Conservation (phyloP, 2,113 vertebrate genomes). For the Ailuropoda melanoleuca region DNA sequence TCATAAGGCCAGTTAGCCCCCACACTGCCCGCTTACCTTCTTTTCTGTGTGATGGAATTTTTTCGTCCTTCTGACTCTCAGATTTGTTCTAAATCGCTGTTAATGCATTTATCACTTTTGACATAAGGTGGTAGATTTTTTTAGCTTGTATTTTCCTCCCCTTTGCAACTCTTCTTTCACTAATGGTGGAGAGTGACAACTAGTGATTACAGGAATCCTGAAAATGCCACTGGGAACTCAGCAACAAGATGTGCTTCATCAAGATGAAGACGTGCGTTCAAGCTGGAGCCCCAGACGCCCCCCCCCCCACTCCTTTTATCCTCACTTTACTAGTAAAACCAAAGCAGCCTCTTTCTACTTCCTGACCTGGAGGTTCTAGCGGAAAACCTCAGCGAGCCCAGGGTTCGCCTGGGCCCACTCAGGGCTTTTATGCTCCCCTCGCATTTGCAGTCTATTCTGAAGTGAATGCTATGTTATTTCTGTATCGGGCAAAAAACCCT, state of each 20-base stretch:
- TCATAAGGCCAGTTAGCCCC: neutral
- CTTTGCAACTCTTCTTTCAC: slow-evolving; percentile 78
- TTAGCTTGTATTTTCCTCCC: slow-evolving; percentile 73
- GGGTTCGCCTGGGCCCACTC: neutral
- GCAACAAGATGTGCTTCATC: slow-evolving; percentile 64
- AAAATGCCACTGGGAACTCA: slow-evolving; percentile 83
- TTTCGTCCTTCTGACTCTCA: slow-evolving; percentile 66
- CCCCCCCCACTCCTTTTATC: slow-evolving; percentile 64
- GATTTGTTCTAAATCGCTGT: slow-evolving; percentile 60
- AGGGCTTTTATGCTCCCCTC: neutral
- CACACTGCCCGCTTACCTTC: neutral
- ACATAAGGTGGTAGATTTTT: slow-evolving; percentile 72
- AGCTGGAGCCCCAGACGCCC: neutral
- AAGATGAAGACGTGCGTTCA: slow-evolving; percentile 69
- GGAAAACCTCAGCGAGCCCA: slow-evolving; percentile 60
- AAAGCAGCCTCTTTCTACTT: slow-evolving; percentile 62
- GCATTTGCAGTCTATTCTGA: slow-evolving; percentile 45
- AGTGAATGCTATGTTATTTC: slow-evolving; percentile 49
- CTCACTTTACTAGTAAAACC: slow-evolving; percentile 71
- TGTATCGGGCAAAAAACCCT: slow-evolving; percentile 38
- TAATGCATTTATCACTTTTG: slow-evolving; percentile 77
- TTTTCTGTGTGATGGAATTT: slow-evolving; percentile 53
- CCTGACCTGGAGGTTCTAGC: slow-evolving; percentile 61
- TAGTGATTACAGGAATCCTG: slow-evolving; percentile 80
- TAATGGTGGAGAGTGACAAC: slow-evolving; percentile 78